Percentiles rank a stretch among this genome's conserved stretches.
These are phyloP conservation scores for Nemurella pictetii DNA, from an alignment of 2,888 invertebrate genomes.

Conservation along the genomic window DNA sequence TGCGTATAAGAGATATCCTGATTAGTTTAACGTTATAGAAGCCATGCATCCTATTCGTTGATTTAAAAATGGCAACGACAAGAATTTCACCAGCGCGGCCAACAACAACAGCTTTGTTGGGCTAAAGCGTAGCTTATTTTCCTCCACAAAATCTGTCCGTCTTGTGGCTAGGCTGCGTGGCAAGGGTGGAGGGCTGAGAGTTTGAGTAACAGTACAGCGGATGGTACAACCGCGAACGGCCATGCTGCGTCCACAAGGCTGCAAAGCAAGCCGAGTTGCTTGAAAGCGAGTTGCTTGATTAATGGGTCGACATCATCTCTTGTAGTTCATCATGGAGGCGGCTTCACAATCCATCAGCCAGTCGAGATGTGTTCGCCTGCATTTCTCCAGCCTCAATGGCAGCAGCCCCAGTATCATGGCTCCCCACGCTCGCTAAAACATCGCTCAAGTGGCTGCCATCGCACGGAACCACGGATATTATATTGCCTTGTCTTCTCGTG, in stretches of 20 bases:
- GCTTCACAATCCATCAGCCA: conserved; percentile 25
- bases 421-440: not conserved
- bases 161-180: too few relatives aligned
- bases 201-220: not conserved
- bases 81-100: too few relatives aligned
- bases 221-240: not conserved
- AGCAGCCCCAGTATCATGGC: not conserved
- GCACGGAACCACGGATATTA: not conserved
- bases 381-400: not conserved
- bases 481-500: not conserved
- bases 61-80: too few relatives aligned
- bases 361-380: not conserved
- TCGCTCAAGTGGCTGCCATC: not conserved
- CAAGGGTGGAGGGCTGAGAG: not conserved
- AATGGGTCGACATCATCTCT: conserved; percentile 16
- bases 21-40: too few relatives aligned
- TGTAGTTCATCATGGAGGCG: not conserved
- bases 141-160: too few relatives aligned
- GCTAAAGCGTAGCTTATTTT: too few relatives aligned
- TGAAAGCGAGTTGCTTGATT: conserved; percentile 11
- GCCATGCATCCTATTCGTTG: too few relatives aligned
- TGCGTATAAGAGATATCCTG: too few relatives aligned
- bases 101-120: too few relatives aligned
- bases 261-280: not conserved
- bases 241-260: not conserved